These are phyloP conservation scores for Drosophila rufa DNA, from an alignment of 1,140 invertebrate species.

Conservation along the genomic window DNA sequence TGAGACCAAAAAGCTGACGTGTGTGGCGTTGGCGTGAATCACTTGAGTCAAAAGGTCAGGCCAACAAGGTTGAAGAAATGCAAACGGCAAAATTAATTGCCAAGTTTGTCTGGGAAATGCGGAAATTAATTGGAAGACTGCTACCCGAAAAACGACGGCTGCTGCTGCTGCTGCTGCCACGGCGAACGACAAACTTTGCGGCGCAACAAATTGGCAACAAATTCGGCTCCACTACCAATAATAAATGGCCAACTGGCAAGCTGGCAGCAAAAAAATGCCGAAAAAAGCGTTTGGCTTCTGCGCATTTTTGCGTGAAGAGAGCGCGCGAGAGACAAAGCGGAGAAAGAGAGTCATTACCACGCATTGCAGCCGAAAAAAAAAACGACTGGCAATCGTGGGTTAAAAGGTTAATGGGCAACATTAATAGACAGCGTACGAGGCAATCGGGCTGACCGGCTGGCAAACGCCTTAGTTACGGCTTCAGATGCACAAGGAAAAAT, in stretches of 20 bases:
- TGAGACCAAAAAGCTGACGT: constrained; percentile 50
- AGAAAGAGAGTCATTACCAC: constrained; percentile 76
- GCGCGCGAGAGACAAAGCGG: constrained; percentile 31
- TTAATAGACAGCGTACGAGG: constrained; percentile 74
- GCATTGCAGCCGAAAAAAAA: constrained; percentile 36
- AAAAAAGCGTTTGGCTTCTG: constrained; percentile 73
- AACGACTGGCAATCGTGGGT: constrained; percentile 63
- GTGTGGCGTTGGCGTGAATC: constrained; percentile 79
- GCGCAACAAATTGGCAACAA: constrained; percentile 79
- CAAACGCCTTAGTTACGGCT: constrained; percentile 22
- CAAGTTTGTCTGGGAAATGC: constrained; percentile 77
- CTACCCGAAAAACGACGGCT: constrained; percentile 25
- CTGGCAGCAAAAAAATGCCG: constrained; percentile 7
- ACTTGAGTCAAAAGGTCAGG: constrained; percentile 79
- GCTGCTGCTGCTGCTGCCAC: not conserved
- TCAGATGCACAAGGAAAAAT: constrained; percentile 12
- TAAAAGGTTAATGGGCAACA: constrained; percentile 79
- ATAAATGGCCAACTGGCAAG: constrained; percentile 69
- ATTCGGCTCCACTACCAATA: constrained; percentile 60
- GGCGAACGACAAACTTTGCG: constrained; percentile 52
- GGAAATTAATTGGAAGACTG: constrained; percentile 80
- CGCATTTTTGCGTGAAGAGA: constrained; percentile 78
- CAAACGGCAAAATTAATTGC: constrained; percentile 80
- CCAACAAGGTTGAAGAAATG: constrained; percentile 82
- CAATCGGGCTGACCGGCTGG: constrained; percentile 52